phyloP scores from a whole-genome alignment of 2,113 vertebrate genomes.

The Amphilophus citrinellus region DNA sequence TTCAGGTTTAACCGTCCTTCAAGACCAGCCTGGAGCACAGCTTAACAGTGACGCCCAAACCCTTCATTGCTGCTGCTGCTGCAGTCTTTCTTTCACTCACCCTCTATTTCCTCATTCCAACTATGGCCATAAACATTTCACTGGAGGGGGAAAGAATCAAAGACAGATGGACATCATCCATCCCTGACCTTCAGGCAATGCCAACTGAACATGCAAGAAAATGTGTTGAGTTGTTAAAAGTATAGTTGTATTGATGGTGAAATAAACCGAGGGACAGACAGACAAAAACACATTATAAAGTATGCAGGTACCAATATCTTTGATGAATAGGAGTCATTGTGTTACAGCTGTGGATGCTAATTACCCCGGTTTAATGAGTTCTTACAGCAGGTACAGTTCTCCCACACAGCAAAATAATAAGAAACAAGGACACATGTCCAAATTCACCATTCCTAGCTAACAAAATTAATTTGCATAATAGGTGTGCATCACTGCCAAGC shows the following conservation, averaged over 20 bases:
- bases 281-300: conserved; percentile 61
- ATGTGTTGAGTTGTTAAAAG: conserved; percentile 50
- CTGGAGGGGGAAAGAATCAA: conserved; percentile 62
- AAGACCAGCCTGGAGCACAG: conserved; percentile 73
- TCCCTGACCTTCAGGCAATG: conserved; percentile 70
- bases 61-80: conserved; percentile 43
- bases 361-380: conserved; percentile 79
- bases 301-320: conserved; percentile 64
- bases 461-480: conserved; percentile 32
- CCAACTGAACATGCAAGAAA: conserved; percentile 50
- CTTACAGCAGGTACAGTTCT: conserved; percentile 75
- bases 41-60: conserved; percentile 67
- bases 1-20: conserved; percentile 76
- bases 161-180: conserved; percentile 73
- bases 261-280: conserved; percentile 34
- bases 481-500: conserved; percentile 53
- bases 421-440: conserved; percentile 70
- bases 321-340: conserved; percentile 81
- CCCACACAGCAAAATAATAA: conserved; percentile 71
- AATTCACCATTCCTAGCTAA: conserved; percentile 70
- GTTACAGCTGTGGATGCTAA: conserved; percentile 80
- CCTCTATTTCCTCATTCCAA: conserved; percentile 58
- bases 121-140: conserved; percentile 62
- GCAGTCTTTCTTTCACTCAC: conserved; percentile 54
- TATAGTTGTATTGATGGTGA: conserved; percentile 20